Evolutionary conservation across 2,888 invertebrate genomes (phyloP).

Genomic region (Caenorhabditis sp.): DNA sequence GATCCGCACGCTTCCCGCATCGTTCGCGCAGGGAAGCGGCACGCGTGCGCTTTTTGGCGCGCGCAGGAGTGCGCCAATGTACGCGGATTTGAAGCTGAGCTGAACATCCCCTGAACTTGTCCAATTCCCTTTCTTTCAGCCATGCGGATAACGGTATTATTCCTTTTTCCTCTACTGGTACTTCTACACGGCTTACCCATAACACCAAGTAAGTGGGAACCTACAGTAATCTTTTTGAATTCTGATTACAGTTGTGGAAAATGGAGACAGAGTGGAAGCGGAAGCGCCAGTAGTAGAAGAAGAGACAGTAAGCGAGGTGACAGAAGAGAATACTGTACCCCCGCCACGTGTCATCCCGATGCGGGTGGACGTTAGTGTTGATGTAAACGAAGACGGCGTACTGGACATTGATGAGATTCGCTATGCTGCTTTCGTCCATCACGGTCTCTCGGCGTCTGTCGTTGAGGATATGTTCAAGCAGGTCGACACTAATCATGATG

Average conservation of each 20-base stretch:
- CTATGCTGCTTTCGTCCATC: conserved; percentile 82
- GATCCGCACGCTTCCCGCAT: too few species aligned
- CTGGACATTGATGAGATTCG: conserved; percentile 79
- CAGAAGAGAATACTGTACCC: conserved; percentile 38
- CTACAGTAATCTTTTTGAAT: neutral
- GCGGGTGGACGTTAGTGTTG: conserved; percentile 77
- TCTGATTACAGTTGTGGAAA: conserved; percentile 6
- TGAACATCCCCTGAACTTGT: too few species aligned
- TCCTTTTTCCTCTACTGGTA: conserved; percentile 25
- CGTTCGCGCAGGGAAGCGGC: too few species aligned
- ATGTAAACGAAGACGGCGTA: conserved; percentile 79
- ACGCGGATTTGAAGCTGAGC: too few species aligned
- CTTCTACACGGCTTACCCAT: conserved; percentile 28
- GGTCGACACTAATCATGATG: conserved; percentile 69
- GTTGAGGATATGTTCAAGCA: conserved; percentile 80
- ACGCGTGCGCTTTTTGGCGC: too few species aligned
- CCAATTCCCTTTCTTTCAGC: conserved; percentile 15
- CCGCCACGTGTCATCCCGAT: conserved; percentile 44
- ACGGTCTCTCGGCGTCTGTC: conserved; percentile 81
- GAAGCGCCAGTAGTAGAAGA: conserved; percentile 17
- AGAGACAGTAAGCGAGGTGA: conserved; percentile 19
- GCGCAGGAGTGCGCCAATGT: too few species aligned
- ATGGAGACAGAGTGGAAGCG: neutral
- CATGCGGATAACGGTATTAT: conserved; percentile 46
- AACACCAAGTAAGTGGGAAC: conserved; percentile 17